These are phyloP conservation scores for Acrocephalus scirpaceus DNA, from an alignment of 2,797 vertebrate species.

Conservation along the genomic window DNA sequence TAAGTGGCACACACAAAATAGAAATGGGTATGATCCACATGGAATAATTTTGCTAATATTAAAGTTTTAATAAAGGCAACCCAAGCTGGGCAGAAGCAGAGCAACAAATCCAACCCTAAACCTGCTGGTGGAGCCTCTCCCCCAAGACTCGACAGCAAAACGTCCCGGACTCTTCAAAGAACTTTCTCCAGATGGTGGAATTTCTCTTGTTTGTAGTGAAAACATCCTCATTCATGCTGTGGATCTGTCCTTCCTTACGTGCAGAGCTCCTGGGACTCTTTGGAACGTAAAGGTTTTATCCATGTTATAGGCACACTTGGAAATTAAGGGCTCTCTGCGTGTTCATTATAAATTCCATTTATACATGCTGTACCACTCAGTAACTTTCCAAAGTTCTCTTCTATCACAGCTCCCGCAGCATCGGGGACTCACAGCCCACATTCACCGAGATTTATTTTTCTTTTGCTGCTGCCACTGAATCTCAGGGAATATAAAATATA, in stretches of 20 bases:
- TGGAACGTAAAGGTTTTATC: neutral
- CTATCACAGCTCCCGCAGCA: neutral
- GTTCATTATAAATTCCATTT: neutral
- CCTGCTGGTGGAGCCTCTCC: neutral
- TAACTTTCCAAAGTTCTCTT: neutral
- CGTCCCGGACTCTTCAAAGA: neutral
- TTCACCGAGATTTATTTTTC: neutral
- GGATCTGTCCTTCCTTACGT: rapidly evolving
- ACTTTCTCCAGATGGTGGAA: neutral
- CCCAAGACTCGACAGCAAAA: neutral
- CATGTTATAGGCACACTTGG: rapidly evolving
- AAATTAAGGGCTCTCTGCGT: rapidly evolving
- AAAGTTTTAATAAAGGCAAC: neutral
- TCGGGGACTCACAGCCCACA: neutral
- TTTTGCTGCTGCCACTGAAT: neutral
- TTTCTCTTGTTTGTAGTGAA: neutral
- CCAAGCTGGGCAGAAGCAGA: neutral
- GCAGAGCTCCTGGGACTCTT: neutral
- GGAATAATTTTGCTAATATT: neutral
- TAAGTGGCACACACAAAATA: neutral
- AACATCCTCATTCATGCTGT: rapidly evolving
- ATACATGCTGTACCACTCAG: neutral
- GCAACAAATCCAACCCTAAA: neutral
- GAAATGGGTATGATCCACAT: rapidly evolving
- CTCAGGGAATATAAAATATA: rapidly evolving